Evolutionary conservation across 2,888 invertebrate species (phyloP).

Genomic region (Drepanosiphum platanoidis): DNA sequence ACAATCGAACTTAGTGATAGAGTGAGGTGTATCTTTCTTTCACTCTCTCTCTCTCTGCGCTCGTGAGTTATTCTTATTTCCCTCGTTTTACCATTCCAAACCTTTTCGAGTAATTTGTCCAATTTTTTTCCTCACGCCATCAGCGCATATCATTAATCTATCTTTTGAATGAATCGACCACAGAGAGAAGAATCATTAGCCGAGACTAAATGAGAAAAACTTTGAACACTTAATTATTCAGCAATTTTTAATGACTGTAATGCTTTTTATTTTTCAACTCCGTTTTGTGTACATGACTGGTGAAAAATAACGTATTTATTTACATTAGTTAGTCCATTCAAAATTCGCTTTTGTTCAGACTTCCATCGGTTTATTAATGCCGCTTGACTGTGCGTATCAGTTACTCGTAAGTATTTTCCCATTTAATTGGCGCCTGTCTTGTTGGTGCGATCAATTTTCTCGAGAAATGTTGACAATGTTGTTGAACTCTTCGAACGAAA

Average conservation of each 20-base stretch:
- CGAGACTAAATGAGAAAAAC: slow-evolving; percentile 40
- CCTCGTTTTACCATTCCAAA: slow-evolving; percentile 52
- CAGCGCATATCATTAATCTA: slow-evolving; percentile 58
- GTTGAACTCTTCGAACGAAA: background rate
- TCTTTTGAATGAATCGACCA: slow-evolving; percentile 60
- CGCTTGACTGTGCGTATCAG: slow-evolving; percentile 13
- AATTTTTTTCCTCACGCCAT: slow-evolving; percentile 46
- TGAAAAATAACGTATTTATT: slow-evolving; percentile 51
- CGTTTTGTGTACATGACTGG: slow-evolving; percentile 34
- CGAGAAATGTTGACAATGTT: background rate
- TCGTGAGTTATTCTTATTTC: slow-evolving; percentile 42
- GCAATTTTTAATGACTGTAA: slow-evolving; percentile 46
- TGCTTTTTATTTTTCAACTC: slow-evolving; percentile 44
- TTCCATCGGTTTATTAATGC: slow-evolving; percentile 21
- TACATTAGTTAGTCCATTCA: slow-evolving; percentile 17
- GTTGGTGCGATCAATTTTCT: background rate
- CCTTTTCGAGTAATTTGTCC: slow-evolving; percentile 61
- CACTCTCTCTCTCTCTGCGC: slow-evolving; percentile 23
- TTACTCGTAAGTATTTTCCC: background rate
- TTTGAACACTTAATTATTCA: slow-evolving; percentile 57
- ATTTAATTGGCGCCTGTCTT: slow-evolving; percentile 1
- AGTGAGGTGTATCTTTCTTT: slow-evolving; percentile 52
- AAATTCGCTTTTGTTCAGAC: slow-evolving; percentile 10
- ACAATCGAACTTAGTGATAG: slow-evolving; percentile 61
- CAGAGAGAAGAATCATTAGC: slow-evolving; percentile 57